A percentile compares a stretch with the other conserved stretches of the same genome.
phyloP scores from a whole-genome alignment of 1,140 invertebrate species.

The Drosophila sechellia region DNA sequence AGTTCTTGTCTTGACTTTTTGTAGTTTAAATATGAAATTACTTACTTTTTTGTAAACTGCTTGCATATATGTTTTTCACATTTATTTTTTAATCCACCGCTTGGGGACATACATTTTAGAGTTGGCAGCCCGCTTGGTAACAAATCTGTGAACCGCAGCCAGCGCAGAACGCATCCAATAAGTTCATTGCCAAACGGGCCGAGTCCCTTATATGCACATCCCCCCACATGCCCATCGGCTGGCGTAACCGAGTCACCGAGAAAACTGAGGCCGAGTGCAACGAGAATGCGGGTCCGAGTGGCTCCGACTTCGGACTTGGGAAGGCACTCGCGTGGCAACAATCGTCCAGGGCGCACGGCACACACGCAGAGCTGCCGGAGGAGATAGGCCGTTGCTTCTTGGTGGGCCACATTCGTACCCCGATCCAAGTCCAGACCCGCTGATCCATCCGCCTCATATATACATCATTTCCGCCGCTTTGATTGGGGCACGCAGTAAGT shows the following conservation, averaged over 20 bases:
- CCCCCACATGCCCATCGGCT: neutral
- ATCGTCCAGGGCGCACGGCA: slow-evolving; percentile 55
- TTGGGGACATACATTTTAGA: neutral
- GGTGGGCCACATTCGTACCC: neutral
- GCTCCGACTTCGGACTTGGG: slow-evolving; percentile 11
- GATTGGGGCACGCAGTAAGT: slow-evolving; percentile 26
- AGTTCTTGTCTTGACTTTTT: too few species aligned
- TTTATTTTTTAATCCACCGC: too few species aligned
- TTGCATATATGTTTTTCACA: neutral
- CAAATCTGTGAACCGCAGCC: slow-evolving; percentile 27
- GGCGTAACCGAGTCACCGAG: neutral
- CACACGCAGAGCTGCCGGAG: slow-evolving; percentile 3
- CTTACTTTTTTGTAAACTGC: neutral
- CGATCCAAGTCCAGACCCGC: neutral
- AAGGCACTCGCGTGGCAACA: slow-evolving; percentile 68
- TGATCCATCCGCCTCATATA: slow-evolving; percentile 6
- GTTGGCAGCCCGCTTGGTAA: slow-evolving; percentile 5
- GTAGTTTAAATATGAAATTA: neutral
- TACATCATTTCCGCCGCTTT: slow-evolving; percentile 7
- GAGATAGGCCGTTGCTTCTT: slow-evolving; percentile 10
- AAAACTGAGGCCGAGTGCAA: slow-evolving; percentile 11
- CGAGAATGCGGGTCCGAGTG: slow-evolving; percentile 6
- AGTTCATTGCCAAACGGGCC: slow-evolving; percentile 49
- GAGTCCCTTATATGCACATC: neutral
- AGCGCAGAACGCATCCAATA: slow-evolving; percentile 36